Evolutionary conservation across 2,113 vertebrate genomes (phyloP).

Genomic region (Periophthalmus modestus): DNA sequence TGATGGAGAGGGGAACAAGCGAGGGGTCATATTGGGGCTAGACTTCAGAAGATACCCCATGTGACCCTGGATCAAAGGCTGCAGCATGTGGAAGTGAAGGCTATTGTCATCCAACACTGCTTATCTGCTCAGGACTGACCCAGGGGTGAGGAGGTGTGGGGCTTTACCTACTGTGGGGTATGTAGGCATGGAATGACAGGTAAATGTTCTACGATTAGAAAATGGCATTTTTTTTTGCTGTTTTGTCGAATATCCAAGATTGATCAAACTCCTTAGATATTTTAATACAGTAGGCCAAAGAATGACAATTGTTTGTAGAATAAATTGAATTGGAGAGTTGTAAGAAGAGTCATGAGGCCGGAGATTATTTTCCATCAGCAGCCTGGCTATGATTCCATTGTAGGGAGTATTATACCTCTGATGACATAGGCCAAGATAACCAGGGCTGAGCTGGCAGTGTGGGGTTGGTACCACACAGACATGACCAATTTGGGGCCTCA

Average conservation of each 20-base stretch:
- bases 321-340: too few relatives aligned
- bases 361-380: too few relatives aligned
- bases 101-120: background rate
- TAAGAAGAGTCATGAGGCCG: too few relatives aligned
- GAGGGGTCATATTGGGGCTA: conserved; percentile 71
- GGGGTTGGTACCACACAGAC: too few relatives aligned
- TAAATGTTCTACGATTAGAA: background rate
- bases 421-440: too few relatives aligned
- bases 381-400: too few relatives aligned
- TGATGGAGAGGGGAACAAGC: conserved; percentile 72
- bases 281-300: too few relatives aligned
- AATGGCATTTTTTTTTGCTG: background rate
- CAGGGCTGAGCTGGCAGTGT: too few relatives aligned
- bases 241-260: background rate
- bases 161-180: background rate
- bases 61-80: conserved; percentile 44
- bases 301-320: too few relatives aligned
- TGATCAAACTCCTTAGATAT: too few relatives aligned
- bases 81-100: conserved; percentile 1
- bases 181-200: background rate
- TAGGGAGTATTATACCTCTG: too few relatives aligned
- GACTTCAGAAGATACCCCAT: conserved; percentile 35
- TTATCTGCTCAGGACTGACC: background rate
- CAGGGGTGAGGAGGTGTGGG: background rate
- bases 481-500: too few relatives aligned